Evolutionary conservation across 1,140 invertebrate genomes (phyloP), one percentile per base, ranked within the genome.

Genomic region (Heliothis subflexa): DNA sequence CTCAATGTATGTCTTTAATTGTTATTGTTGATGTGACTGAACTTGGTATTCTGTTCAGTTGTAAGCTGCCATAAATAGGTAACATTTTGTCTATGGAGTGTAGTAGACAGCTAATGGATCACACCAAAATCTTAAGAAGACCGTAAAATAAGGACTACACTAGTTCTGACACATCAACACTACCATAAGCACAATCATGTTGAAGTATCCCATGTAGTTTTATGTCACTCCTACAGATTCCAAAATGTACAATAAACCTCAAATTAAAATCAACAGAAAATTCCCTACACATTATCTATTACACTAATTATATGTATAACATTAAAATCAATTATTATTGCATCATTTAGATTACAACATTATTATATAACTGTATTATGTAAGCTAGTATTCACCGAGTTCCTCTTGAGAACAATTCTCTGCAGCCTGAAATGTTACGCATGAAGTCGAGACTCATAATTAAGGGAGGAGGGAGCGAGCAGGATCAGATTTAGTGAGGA

Each of bases 401-500:
- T 49, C 10, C 33, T 49, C 54, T 9, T 12, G 54, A 21, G n/a
- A 45, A 12, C 16, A 40, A 57, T 40, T 40, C 7, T 40, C 33
- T 40, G 33, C 33, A 0, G 33, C 5, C 33, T 40, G 33, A 40
- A 5, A 40, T 40, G 33, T 40, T 40, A 40, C 7, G 18, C 57
- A 14, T 11, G 62, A 72, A 54, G 33, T 25, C n/a, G 50, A 33
- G 59, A 64, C 33, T 49, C 28, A 16, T 79, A 45, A 81, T 59
- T 80, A 81, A 2, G 75, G 81, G 14, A 82, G 59, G 18, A 79
- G 61, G 1, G 78, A 80, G 13, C 79, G 79, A 55, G 80, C 68
- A 14, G 82, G 73, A n/a, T 73, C 62, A 14, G 77, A 77, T 45
- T 70, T 78, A 13, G 82, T 81, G 71, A 88, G 72, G 9, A 90